These are phyloP conservation scores for Poeciliopsis paucimaculata DNA, from an alignment of 2,797 vertebrate genomes.

Conservation along the genomic window DNA sequence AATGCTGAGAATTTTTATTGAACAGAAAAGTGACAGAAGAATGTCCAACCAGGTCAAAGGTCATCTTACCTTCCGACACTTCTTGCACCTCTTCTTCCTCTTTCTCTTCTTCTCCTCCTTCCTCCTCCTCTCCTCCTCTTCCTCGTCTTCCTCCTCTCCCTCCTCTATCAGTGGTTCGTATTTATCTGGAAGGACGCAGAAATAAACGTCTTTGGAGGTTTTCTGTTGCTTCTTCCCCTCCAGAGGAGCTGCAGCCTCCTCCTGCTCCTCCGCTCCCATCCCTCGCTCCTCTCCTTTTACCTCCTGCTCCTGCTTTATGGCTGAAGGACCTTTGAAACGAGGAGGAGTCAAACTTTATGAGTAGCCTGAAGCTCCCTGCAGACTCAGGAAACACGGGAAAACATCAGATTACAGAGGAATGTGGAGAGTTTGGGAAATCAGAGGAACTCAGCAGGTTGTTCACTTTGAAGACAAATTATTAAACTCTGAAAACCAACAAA, in stretches of 20 bases:
- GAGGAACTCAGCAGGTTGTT: constrained; percentile 18
- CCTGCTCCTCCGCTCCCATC: constrained; percentile 37
- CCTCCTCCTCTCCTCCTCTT: constrained; percentile 37
- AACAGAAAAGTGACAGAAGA: background rate
- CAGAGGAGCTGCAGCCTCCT: constrained; percentile 18
- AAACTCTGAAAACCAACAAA: background rate
- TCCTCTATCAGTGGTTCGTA: constrained; percentile 71
- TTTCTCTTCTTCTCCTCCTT: constrained; percentile 50
- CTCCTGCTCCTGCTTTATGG: background rate
- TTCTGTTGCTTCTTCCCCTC: constrained; percentile 36
- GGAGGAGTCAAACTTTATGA: constrained; percentile 63
- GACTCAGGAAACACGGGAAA: constrained; percentile 29
- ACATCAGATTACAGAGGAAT: constrained; percentile 51
- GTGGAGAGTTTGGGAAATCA: constrained; percentile 15
- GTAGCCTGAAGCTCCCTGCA: constrained; percentile 29
- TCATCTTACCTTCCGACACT: constrained; percentile 68
- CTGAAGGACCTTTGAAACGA: constrained; percentile 66
- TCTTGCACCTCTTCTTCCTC: constrained; percentile 63
- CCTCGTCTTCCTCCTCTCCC: constrained; percentile 47
- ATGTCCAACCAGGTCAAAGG: constrained; percentile 12
- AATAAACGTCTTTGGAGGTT: constrained; percentile 66
- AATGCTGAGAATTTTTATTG: background rate
- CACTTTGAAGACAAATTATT: constrained; percentile 29
- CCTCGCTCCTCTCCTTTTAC: background rate
- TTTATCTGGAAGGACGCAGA: constrained; percentile 66